These are phyloP conservation scores for Scaptomyza hsui DNA, from an alignment of 1,140 invertebrate genomes.

Conservation along the genomic window DNA sequence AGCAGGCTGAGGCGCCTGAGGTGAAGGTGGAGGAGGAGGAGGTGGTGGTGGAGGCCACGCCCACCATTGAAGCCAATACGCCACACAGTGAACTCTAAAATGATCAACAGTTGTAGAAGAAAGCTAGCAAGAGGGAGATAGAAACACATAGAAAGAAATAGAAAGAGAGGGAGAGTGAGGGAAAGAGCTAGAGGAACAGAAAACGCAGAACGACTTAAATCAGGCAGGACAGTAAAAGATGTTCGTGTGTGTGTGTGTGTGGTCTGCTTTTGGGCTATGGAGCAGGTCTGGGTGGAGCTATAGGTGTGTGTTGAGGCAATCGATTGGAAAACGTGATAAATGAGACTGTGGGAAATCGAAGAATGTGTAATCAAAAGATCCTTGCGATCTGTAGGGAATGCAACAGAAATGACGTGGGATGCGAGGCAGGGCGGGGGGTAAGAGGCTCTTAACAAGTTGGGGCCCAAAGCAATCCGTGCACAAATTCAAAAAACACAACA, in stretches of 20 bases:
- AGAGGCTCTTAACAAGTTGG: background rate
- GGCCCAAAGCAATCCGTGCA: conserved; percentile 15
- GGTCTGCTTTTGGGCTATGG: background rate
- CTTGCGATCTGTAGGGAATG: background rate
- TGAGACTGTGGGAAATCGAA: background rate
- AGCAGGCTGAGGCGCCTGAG: conserved; percentile 23
- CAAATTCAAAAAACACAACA: background rate
- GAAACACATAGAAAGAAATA: background rate
- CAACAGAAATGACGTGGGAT: background rate
- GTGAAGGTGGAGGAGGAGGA: conserved; percentile 8
- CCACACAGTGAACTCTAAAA: conserved; percentile 78
- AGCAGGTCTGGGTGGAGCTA: background rate
- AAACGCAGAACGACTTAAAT: conserved; percentile 4
- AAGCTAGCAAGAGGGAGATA: background rate
- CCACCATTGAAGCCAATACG: conserved; percentile 61
- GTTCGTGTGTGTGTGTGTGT: background rate
- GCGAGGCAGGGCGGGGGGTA: background rate
- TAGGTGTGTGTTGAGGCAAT: background rate
- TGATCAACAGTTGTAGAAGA: background rate
- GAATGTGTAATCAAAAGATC: background rate
- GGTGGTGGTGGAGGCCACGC: conserved; percentile 42
- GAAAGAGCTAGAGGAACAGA: background rate
- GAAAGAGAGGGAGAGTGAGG: background rate
- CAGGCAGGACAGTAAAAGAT: background rate
- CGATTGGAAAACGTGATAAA: conserved; percentile 1